These are phyloP conservation scores for Betta splendens DNA, from an alignment of 2,797 vertebrate genomes.

Conservation along the genomic window DNA sequence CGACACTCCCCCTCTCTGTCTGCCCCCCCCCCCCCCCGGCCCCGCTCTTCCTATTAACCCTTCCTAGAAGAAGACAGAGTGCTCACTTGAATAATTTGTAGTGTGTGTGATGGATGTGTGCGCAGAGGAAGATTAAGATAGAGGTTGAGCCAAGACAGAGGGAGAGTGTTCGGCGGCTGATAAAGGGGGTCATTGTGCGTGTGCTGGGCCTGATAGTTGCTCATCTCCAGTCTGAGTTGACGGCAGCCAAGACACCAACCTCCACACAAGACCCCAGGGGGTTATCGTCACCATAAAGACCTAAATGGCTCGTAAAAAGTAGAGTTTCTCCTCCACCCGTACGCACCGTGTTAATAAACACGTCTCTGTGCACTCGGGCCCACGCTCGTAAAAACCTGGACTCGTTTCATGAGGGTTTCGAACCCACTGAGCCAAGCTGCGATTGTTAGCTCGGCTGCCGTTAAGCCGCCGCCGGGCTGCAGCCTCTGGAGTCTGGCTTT, in stretches of 20 bases:
- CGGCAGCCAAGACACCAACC: slow-evolving; percentile 53
- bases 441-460: slow-evolving; percentile 48
- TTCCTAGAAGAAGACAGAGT: slow-evolving; percentile 63
- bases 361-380: slow-evolving; percentile 40
- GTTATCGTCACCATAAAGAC: slow-evolving; percentile 71
- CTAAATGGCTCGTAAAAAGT: slow-evolving; percentile 68
- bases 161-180: slow-evolving; percentile 70
- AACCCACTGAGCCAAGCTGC: slow-evolving; percentile 56
- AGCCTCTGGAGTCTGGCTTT: slow-evolving; percentile 38
- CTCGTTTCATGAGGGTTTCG: slow-evolving; percentile 58
- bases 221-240: slow-evolving; percentile 68
- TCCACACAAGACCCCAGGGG: slow-evolving; percentile 53
- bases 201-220: slow-evolving; percentile 60
- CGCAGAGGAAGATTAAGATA: slow-evolving; percentile 63
- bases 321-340: slow-evolving; percentile 41
- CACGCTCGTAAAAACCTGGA: slow-evolving; percentile 59
- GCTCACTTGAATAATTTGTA: slow-evolving; percentile 62
- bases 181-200: slow-evolving; percentile 79
- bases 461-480: too few relatives aligned
- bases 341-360: slow-evolving; percentile 73
- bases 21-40: slow-evolving; percentile 38
- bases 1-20: slow-evolving; percentile 74
- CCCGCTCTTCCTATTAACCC: slow-evolving; percentile 68
- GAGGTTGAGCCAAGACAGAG: slow-evolving; percentile 60
- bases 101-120: slow-evolving; percentile 62